Percentiles rank a stretch among this genome's conserved stretches.
Evolutionary conservation across 2,888 invertebrate genomes (phyloP).

Genomic region (Tenthredo notha): DNA sequence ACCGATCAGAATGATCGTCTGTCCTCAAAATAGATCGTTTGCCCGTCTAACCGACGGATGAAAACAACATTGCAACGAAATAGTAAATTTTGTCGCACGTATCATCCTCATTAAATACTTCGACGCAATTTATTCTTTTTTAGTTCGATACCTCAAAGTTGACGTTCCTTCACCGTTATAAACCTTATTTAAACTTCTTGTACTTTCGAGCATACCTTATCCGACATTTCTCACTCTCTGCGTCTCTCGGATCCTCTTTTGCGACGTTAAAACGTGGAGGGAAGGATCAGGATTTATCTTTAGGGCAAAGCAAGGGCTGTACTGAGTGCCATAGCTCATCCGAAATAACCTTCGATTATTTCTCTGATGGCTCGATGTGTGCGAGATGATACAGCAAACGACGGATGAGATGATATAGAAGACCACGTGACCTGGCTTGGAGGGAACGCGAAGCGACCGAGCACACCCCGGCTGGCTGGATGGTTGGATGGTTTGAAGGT

Average conservation of each 20-base stretch:
- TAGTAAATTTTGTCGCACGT: not conserved
- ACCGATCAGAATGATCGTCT: slow-evolving; percentile 39
- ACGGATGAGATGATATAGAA: not conserved
- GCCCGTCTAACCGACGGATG: not conserved
- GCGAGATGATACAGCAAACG: slow-evolving; percentile 19
- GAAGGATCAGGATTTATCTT: not conserved
- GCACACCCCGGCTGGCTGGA: slow-evolving; percentile 35
- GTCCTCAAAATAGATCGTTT: slow-evolving; percentile 26
- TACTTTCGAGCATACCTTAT: not conserved
- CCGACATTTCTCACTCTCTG: not conserved
- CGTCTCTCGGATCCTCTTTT: not conserved
- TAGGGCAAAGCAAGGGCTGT: not conserved
- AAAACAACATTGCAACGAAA: not conserved
- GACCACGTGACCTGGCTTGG: slow-evolving; percentile 41
- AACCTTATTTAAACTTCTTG: not conserved
- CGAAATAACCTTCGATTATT: slow-evolving; percentile 46
- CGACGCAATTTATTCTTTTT: not conserved
- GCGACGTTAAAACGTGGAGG: not conserved
- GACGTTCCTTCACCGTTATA: not conserved
- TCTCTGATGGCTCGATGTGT: slow-evolving; percentile 34
- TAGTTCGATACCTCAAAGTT: not conserved
- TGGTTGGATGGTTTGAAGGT: not conserved
- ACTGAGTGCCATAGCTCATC: slow-evolving; percentile 41
- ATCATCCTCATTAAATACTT: not conserved
- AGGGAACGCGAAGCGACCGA: slow-evolving; percentile 41